Evolutionary conservation across 2,113 vertebrate genomes (phyloP).

Genomic region (Microcebus tavaratra): DNA sequence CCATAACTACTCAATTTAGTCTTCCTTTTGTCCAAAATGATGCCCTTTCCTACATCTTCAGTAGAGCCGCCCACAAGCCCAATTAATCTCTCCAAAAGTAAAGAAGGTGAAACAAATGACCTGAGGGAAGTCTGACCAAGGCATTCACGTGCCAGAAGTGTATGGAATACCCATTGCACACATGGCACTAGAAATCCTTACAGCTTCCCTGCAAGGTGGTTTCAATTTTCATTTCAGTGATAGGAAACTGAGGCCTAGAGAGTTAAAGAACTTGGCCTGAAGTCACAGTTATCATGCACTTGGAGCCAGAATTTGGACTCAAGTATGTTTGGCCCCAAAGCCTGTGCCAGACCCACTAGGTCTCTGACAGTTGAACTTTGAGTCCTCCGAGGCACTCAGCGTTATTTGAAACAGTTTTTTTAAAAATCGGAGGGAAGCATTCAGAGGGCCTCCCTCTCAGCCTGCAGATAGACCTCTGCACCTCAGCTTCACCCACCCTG

Average conservation of each 20-base stretch:
- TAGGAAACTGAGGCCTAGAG: background rate
- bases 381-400: background rate
- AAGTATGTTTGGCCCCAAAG: background rate
- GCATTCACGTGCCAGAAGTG: background rate
- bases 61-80: background rate
- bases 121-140: background rate
- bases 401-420: background rate
- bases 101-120: background rate
- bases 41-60: constrained; percentile 1
- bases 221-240: background rate
- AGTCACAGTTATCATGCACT: background rate
- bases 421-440: background rate
- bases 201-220: background rate
- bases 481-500: background rate
- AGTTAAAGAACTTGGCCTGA: background rate
- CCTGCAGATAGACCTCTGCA: background rate
- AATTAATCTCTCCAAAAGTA: background rate
- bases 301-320: background rate
- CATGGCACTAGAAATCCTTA: background rate
- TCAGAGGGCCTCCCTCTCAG: background rate
- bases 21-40: background rate
- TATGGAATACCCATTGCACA: background rate
- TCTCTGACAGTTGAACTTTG: background rate
- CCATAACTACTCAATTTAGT: background rate
- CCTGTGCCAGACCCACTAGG: background rate